Conservation (phyloP, 2,797 vertebrate genomes). For the Limosa lapponica region DNA sequence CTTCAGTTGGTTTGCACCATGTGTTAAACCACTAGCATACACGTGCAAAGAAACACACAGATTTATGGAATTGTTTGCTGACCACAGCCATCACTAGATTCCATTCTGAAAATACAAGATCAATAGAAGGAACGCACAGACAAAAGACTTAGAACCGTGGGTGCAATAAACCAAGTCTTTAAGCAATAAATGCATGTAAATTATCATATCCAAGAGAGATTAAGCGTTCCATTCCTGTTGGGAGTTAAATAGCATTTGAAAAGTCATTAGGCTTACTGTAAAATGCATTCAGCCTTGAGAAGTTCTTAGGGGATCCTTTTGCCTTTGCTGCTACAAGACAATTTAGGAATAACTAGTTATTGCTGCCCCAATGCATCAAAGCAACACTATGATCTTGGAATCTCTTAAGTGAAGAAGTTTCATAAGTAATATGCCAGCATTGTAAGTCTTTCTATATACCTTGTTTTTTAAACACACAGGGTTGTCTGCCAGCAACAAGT, state of each 20-base stretch:
- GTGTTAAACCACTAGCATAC: neutral
- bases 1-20: neutral
- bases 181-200: neutral
- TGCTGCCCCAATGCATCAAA: neutral
- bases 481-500: constrained; percentile 49
- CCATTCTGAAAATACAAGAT: neutral
- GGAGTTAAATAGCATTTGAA: neutral
- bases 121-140: neutral
- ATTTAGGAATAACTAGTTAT: neutral
- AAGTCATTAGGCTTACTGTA: neutral
- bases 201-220: neutral
- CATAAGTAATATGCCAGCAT: neutral
- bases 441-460: neutral
- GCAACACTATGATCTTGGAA: neutral
- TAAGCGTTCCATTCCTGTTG: neutral
- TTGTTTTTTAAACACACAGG: constrained; percentile 18
- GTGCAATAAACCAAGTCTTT: neutral
- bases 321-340: neutral
- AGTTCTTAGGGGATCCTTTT: neutral
- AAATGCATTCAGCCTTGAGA: neutral
- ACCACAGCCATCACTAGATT: neutral
- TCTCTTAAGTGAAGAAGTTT: neutral
- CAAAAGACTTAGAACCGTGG: neutral
- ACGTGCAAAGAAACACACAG: neutral
- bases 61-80: neutral